These are phyloP conservation scores for Mus spicilegus DNA, from an alignment of 2,113 vertebrate species.

Conservation along the genomic window DNA sequence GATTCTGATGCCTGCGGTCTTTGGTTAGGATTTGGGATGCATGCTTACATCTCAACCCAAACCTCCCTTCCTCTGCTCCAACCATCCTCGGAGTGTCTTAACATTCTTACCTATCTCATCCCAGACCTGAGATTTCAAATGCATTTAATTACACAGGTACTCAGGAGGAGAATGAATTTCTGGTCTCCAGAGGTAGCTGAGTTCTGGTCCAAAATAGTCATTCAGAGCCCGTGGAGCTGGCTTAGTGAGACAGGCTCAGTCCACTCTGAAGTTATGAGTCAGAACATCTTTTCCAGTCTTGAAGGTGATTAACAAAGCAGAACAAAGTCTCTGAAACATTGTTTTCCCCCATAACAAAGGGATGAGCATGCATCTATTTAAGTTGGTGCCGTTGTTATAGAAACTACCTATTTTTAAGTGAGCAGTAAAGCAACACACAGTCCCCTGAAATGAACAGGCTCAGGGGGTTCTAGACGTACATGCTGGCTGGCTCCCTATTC, in stretches of 20 bases:
- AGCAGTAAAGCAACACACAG: not conserved
- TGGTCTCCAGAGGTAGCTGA: not conserved
- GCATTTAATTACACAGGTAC: not conserved
- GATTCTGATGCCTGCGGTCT: not conserved
- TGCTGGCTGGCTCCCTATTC: not conserved
- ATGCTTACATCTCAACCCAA: not conserved
- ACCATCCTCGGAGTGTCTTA: not conserved
- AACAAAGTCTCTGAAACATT: constrained; percentile 53
- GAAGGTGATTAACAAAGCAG: constrained; percentile 65
- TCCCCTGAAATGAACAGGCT: not conserved
- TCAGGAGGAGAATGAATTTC: not conserved
- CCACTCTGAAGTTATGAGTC: constrained; percentile 51
- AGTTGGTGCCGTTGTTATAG: constrained; percentile 66
- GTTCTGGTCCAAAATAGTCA: constrained; percentile 50
- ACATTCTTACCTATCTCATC: not conserved
- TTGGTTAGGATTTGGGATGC: not conserved
- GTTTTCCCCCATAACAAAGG: constrained; percentile 66
- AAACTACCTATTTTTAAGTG: constrained; percentile 71
- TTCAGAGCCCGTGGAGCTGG: not conserved
- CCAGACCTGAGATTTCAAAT: not conserved
- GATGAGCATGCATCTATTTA: constrained; percentile 61
- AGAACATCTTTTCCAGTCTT: constrained; percentile 62
- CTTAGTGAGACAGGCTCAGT: not conserved
- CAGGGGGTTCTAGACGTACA: not conserved
- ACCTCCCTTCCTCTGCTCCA: not conserved